Conservation (phyloP, 2,888 invertebrate genomes). For the Troglohyphantes excavatus region DNA sequence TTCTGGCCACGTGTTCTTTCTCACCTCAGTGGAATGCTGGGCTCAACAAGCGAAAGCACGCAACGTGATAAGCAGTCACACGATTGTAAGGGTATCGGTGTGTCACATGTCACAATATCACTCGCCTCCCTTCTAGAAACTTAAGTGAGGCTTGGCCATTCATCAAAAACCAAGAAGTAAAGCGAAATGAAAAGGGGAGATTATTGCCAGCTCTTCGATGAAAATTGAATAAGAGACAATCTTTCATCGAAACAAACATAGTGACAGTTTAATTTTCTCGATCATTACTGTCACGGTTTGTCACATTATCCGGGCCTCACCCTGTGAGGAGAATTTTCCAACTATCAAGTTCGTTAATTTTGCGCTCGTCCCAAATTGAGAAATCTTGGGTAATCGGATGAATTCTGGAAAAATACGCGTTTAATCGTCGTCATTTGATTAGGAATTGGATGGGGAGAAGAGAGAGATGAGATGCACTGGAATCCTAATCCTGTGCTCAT, state of each 20-base stretch:
- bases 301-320: constrained; percentile 48
- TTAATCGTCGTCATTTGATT: constrained; percentile 70
- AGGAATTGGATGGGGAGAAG: constrained; percentile 23
- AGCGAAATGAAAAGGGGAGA: constrained; percentile 22
- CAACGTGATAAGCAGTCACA: constrained; percentile 31
- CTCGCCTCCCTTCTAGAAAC: constrained; percentile 1
- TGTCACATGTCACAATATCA: constrained; percentile 28
- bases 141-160: neutral
- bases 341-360: constrained; percentile 58
- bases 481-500: constrained; percentile 33
- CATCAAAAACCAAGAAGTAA: constrained; percentile 45
- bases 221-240: constrained; percentile 58
- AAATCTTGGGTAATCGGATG: constrained; percentile 55
- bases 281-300: constrained; percentile 57
- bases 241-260: constrained; percentile 54
- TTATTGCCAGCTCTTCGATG: constrained; percentile 47
- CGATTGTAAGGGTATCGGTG: constrained; percentile 26
- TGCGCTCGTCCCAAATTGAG: constrained; percentile 34
- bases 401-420: constrained; percentile 53
- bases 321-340: constrained; percentile 17
- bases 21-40: constrained; percentile 2
- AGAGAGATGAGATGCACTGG: constrained; percentile 12
- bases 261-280: constrained; percentile 72
- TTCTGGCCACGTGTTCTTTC: constrained; percentile 27
- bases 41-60: constrained; percentile 20